phyloP scores from a whole-genome alignment of 2,888 invertebrate species.

The Platycnemis pennipes region DNA sequence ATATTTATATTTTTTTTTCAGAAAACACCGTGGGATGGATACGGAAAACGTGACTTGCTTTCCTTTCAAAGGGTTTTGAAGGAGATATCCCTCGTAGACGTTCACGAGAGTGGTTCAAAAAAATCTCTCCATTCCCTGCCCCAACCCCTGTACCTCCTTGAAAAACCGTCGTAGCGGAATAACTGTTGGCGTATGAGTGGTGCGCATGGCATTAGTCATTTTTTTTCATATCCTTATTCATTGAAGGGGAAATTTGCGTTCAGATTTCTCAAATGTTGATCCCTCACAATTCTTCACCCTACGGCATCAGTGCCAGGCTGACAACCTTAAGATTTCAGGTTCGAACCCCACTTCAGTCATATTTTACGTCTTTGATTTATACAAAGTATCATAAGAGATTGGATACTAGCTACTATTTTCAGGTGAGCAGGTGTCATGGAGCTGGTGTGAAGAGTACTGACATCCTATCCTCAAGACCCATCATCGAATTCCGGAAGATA shows the following conservation, averaged over 20 bases:
- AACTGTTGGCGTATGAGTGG: background rate
- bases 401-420: too few species aligned
- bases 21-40: constrained; percentile 3
- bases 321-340: too few species aligned
- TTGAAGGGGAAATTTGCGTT: background rate
- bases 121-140: constrained; percentile 9
- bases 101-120: background rate
- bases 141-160: background rate
- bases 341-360: too few species aligned
- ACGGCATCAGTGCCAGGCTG: too few species aligned
- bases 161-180: background rate
- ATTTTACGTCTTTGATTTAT: too few species aligned
- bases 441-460: too few species aligned
- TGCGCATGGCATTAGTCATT: background rate
- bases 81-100: background rate
- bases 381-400: too few species aligned
- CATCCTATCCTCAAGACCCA: too few species aligned
- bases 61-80: background rate
- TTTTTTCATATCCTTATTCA: background rate
- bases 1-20: too few species aligned
- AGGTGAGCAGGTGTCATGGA: too few species aligned
- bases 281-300: too few species aligned
- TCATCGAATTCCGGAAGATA: too few species aligned
- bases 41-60: background rate
- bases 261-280: background rate